phyloP scores from a whole-genome alignment of 2,888 invertebrate genomes.

The Unio delphinus region DNA sequence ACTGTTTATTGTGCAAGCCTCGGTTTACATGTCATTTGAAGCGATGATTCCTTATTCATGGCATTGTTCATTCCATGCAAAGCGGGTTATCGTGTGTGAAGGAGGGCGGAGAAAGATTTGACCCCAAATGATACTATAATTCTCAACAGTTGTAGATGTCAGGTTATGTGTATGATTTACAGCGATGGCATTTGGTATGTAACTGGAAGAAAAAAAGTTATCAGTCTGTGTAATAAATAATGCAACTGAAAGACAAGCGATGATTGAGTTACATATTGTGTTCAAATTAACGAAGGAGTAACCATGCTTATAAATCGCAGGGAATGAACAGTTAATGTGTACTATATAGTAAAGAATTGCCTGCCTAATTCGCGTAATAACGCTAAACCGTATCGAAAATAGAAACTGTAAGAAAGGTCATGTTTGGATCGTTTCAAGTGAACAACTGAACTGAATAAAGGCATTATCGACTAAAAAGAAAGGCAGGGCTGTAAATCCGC shows the following conservation, averaged over 20 bases:
- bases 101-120: conserved; percentile 10
- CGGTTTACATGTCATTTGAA: conserved; percentile 15
- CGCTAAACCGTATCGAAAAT: conserved; percentile 27
- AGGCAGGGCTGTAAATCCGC: conserved; percentile 1
- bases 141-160: too few relatives aligned
- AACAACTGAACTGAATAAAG: conserved; percentile 20
- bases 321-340: too few relatives aligned
- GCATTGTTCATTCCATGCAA: conserved; percentile 14
- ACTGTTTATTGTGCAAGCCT: conserved; percentile 8
- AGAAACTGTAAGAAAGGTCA: conserved; percentile 22
- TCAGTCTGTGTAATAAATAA: too few relatives aligned
- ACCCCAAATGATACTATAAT: conserved; percentile 1
- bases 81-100: conserved; percentile 7
- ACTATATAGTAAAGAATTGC: too few relatives aligned
- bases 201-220: too few relatives aligned
- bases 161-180: too few relatives aligned
- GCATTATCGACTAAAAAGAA: conserved; percentile 24
- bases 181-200: too few relatives aligned
- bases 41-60: conserved; percentile 20
- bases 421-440: conserved; percentile 20
- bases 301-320: too few relatives aligned
- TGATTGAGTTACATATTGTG: too few relatives aligned
- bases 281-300: too few relatives aligned
- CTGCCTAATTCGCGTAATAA: conserved; percentile 22
- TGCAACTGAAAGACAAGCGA: too few relatives aligned